These are phyloP conservation scores for Avahi laniger DNA, from an alignment of 2,797 vertebrate genomes.

Conservation along the genomic window DNA sequence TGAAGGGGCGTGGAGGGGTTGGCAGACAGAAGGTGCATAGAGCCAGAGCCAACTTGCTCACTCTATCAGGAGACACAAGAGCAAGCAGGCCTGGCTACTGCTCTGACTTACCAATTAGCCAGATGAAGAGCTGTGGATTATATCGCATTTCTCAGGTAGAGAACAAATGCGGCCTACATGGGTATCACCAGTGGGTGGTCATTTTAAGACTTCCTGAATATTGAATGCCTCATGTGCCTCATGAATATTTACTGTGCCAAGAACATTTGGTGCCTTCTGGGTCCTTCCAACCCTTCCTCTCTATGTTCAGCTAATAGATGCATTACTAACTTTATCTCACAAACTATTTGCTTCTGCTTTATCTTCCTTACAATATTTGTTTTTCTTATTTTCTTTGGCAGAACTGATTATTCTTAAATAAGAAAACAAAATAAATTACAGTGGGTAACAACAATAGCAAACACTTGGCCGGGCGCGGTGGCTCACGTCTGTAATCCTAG, in stretches of 20 bases:
- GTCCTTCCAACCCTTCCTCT: background rate
- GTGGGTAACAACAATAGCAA: background rate
- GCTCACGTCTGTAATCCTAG: no score
- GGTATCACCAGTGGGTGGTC: background rate
- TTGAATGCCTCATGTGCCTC: background rate
- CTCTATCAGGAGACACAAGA: background rate
- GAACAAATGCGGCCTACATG: background rate
- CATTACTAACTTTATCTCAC: background rate
- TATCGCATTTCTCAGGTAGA: background rate
- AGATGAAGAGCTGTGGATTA: background rate
- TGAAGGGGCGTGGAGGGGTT: rapidly evolving
- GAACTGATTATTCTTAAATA: background rate
- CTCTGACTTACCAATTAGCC: background rate
- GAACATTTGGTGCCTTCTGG: background rate
- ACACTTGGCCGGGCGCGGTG: background rate
- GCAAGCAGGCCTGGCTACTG: background rate
- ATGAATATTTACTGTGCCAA: background rate
- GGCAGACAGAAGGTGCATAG: background rate
- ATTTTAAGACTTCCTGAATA: background rate
- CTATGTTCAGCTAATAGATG: background rate
- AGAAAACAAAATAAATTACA: background rate
- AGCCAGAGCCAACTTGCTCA: background rate
- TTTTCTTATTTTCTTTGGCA: constrained; percentile 10
- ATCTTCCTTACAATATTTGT: background rate
- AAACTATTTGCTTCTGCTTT: background rate